Conservation (phyloP, 2,888 invertebrate genomes). For the Eilema caniola region DNA sequence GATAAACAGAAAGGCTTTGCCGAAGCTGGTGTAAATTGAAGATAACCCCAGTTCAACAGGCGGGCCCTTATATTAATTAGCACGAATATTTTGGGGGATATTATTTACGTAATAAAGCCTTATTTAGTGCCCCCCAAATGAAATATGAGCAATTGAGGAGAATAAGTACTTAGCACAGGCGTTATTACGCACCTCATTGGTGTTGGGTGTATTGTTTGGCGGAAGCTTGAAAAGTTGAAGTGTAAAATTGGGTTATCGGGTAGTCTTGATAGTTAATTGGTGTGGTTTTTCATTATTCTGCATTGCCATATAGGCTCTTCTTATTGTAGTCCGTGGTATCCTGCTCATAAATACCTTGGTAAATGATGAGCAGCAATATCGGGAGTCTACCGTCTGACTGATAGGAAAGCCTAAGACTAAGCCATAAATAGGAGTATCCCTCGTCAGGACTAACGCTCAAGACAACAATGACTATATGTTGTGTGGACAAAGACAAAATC, state of each 20-base stretch:
- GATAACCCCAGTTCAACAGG: slow-evolving; percentile 67
- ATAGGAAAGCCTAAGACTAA: no score
- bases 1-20: slow-evolving; percentile 39
- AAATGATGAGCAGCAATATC: no score
- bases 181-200: slow-evolving; percentile 55
- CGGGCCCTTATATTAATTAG: slow-evolving; percentile 84
- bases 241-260: neutral
- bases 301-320: no score
- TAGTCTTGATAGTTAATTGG: neutral
- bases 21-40: slow-evolving; percentile 61
- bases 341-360: no score
- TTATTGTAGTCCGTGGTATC: no score
- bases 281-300: neutral
- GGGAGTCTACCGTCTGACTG: no score
- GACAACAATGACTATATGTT: no score
- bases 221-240: neutral
- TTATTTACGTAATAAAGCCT: slow-evolving; percentile 85
- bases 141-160: slow-evolving; percentile 83
- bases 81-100: slow-evolving; percentile 82
- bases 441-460: no score
- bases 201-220: slow-evolving; percentile 12
- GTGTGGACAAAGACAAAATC: no score
- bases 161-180: slow-evolving; percentile 75
- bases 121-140: slow-evolving; percentile 81
- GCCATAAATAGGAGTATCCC: no score